A percentile compares a stretch with the other conserved stretches of the same genome.
These are phyloP conservation scores for Drosophila sordidula DNA, from an alignment of 2,888 invertebrate species.

Conservation along the genomic window DNA sequence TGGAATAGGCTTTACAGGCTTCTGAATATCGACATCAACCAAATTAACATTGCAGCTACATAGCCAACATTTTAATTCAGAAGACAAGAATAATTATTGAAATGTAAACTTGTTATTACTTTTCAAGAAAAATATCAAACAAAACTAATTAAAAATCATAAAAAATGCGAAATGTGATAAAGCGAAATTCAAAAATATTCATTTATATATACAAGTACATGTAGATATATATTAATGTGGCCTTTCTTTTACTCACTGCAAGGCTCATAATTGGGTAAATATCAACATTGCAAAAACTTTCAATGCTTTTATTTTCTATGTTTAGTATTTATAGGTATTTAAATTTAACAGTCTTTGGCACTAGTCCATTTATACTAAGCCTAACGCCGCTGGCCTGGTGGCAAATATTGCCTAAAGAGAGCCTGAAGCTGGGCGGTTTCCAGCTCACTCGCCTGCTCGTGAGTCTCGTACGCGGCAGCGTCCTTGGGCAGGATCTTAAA, in stretches of 20 bases:
- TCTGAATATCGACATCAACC: background rate
- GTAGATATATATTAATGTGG: too few relatives aligned
- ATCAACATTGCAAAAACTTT: conserved; percentile 1
- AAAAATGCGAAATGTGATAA: conserved; percentile 15
- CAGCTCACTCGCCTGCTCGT: conserved; percentile 58
- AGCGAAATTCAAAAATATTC: background rate
- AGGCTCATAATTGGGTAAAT: background rate
- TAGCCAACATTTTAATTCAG: conserved; percentile 25
- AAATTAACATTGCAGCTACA: conserved; percentile 1
- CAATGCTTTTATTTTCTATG: conserved; percentile 40
- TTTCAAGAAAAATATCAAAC: background rate
- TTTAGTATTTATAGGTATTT: conserved; percentile 22
- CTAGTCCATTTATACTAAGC: conserved; percentile 25
- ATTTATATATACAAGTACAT: too few relatives aligned
- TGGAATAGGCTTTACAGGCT: background rate
- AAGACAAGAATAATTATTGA: conserved; percentile 8
- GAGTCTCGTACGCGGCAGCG: conserved; percentile 55
- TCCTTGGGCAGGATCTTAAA: conserved; percentile 63
- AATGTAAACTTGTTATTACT: conserved; percentile 14
- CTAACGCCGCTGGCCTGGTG: conserved; percentile 52
- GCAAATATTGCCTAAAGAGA: conserved; percentile 64
- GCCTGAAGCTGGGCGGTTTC: conserved; percentile 65
- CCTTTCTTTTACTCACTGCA: too few relatives aligned
- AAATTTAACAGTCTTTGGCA: conserved; percentile 70
- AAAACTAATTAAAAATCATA: conserved; percentile 36